Conservation (phyloP, 2,888 invertebrate species). For the Cheiracanthium punctorium region DNA sequence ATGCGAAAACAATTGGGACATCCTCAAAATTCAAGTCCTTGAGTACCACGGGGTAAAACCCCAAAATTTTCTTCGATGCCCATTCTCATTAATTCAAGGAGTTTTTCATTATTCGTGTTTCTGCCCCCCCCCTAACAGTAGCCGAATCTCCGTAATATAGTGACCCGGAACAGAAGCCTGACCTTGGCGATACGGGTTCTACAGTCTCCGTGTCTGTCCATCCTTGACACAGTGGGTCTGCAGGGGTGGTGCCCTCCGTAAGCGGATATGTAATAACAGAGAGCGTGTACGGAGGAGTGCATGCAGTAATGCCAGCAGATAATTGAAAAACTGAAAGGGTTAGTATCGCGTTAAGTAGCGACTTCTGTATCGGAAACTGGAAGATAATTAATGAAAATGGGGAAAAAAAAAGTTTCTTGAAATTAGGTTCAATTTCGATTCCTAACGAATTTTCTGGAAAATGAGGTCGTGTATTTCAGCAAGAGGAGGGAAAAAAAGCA, state of each 20-base stretch:
- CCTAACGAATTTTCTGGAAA: no score
- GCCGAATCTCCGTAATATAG: conserved; percentile 39
- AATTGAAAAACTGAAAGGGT: neutral
- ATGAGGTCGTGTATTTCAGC: no score
- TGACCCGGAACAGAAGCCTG: conserved; percentile 58
- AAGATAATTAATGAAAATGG: neutral
- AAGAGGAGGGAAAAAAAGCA: no score
- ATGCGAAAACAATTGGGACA: neutral
- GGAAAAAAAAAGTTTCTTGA: no score
- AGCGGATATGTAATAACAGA: neutral
- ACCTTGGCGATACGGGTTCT: conserved; percentile 50
- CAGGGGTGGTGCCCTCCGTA: conserved; percentile 34
- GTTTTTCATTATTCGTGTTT: conserved; percentile 17
- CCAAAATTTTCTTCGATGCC: conserved; percentile 6
- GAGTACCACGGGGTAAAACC: conserved; percentile 60
- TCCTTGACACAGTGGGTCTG: conserved; percentile 58
- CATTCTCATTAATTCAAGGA: conserved; percentile 12
- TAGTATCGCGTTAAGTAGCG: neutral
- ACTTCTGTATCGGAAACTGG: conserved; percentile 12
- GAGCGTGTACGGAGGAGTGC: neutral
- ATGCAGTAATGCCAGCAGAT: neutral
- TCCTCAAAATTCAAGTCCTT: conserved; percentile 20
- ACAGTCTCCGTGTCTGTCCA: conserved; percentile 23
- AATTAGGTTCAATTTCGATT: no score
- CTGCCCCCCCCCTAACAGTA: conserved; percentile 34